Base-by-base conservation (phyloP, 2,113 vertebrate genomes). In the Nibea coibor region DNA sequence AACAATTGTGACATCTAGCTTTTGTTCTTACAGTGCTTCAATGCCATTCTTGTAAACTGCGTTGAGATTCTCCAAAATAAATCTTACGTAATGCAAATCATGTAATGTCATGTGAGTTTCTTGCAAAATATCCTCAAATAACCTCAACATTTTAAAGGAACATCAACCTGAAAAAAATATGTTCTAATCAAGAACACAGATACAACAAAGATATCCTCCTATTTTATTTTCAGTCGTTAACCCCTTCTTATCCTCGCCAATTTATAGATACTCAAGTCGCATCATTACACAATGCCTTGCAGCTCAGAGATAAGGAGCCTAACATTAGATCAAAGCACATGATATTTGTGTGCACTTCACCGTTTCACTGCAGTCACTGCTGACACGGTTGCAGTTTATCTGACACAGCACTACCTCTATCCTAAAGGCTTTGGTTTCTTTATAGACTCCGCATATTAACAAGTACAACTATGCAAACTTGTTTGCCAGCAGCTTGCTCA, bases 401-500 rank as follows among this genome's bases (percentile, higher is more conserved):
- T 43, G 8, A 28, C 39, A 43, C 22, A 72, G 24, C 69, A 28
- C 22, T 10, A 22, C 4, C 15, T 57, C n/a, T 20, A 71, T 15
- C 48, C 43, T 4, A 14, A 45, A 45, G 43, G 43, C 14, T 14
- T 45, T 45, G 12, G 10, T 45, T 14, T 15, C 15, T 9, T 20
- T 16, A 45, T 26, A 51, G 24, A 58, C 6, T 2, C 51, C 64
- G 16, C 39, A 42, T 39, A 20, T 59, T 11, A 10, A 11, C 69
- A 39, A n/a, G 62, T 71, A 47, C 56, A 26, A 28, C 54, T 5
- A 16, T 53, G 31, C 15, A 59, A 15, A 24, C 22, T 71, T 22
- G 9, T 50, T 63, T 63, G 57, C 56, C 69, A 78, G 4, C 56
- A 45, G 56, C 50, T 69, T 9, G 14, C 1, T 72, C 48, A 66